phyloP scores from a whole-genome alignment of 1,140 invertebrate genomes.

The Trissolcus basalis region DNA sequence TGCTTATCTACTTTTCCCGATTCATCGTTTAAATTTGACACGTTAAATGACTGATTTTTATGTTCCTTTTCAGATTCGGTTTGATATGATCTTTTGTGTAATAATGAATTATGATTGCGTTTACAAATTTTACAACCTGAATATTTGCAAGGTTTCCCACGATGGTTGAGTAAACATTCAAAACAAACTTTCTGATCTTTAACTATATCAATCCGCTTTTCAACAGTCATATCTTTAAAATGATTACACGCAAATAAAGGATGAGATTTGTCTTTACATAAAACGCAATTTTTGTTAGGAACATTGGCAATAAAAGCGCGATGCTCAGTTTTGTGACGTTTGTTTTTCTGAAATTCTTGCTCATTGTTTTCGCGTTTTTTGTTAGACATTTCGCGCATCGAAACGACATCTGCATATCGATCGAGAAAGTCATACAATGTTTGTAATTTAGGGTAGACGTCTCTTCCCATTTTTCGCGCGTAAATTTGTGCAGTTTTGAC shows the following conservation, averaged over 20 bases:
- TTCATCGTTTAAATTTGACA: background rate
- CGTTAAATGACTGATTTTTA: background rate
- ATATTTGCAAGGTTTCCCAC: no score
- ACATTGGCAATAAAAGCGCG: background rate
- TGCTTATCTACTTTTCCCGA: background rate
- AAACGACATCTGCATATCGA: background rate
- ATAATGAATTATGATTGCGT: background rate
- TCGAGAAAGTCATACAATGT: conserved; percentile 3
- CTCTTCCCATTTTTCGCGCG: conserved; percentile 20
- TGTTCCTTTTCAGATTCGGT: background rate
- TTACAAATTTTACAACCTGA: background rate
- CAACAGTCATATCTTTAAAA: background rate
- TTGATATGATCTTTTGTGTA: background rate
- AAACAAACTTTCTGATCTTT: background rate
- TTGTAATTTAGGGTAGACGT: conserved; percentile 4
- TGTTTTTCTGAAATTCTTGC: background rate
- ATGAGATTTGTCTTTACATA: background rate
- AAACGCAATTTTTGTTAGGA: background rate
- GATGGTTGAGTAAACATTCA: background rate
- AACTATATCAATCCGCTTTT: background rate
- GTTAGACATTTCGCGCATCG: background rate
- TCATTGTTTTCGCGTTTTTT: background rate
- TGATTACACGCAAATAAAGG: background rate
- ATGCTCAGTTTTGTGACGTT: background rate
- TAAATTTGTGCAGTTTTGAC: conserved; percentile 14